Base-by-base conservation (phyloP, 2,797 vertebrate species). In the Tarsius wallacei region DNA sequence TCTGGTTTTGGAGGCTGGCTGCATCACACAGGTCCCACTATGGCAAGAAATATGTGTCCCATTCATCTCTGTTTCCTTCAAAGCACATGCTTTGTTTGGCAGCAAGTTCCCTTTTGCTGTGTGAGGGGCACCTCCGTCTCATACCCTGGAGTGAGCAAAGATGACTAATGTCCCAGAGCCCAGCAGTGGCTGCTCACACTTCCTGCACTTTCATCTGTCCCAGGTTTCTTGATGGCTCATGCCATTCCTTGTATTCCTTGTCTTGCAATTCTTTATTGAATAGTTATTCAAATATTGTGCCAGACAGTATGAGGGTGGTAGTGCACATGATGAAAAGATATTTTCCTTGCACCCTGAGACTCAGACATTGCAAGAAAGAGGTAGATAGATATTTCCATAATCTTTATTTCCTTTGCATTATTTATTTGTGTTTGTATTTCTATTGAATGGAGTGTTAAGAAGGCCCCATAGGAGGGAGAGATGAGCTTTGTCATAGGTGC, bases 261-360 rank as follows among this genome's bases (percentile, higher is more conserved):
- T 68, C 61, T 80, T 86, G 24, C 26, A 47, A 31, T 85, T 7
- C 42, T 93, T 88, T 68, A 7, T 6, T 51, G 57, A 71, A 15
- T 3, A 28, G 9, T 28, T 47, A 31, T 26, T 82, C 61, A 97
- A 95, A 91, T 86, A 88, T 22, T 83, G 88, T 93, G 36, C 42
- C 68, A 93, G 86, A 71, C n/a, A 68, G 47, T 57, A 49, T n/a
- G 64, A 87, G 42, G 61, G n/a, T 31, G 53, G 55, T 77, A 70
- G 33, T 81, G 28, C 33, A 68, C 85, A 85, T 68, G 64, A 90
- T 42, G 31, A 59, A 31, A 42, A 82, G 8, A 42, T 16, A 49
- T 74, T 76, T 12, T 94, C 59, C 16, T 81, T 73, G 31, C 24
- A 83, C 15, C 24, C 55, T 24, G 86, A 90, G 71, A 63, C 73